Evolutionary conservation across 2,888 invertebrate genomes (phyloP), one percentile per base, ranked within the genome.

Genomic region (Ceriagrion tenellum): DNA sequence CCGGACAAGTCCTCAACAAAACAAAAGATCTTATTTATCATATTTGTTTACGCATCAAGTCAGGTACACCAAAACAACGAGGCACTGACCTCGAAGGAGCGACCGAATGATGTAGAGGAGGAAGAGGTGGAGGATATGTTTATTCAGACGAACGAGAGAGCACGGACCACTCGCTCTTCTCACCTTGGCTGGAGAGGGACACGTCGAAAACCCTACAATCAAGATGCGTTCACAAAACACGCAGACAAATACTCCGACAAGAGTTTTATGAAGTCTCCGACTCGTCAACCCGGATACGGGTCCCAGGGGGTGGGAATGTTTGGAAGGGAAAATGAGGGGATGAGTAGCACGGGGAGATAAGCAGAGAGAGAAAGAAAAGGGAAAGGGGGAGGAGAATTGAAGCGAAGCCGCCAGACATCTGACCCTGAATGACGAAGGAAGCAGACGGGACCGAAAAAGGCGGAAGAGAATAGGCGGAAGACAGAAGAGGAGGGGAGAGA

Each of bases 231-330:
- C 55, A 89, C 89, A 89, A 47, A 89, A 89, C 89, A 81, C 81
- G 81, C 81, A 81, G 89, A 89, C 89, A 89, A 89, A 89, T 89
- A 89, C 89, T n/a, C 89, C 89, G 89, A 47, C 89, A 55, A 89
- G 89, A 89, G 89, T 89, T 89, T 89, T 89, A 89, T 55, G 89
- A 89, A 89, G 89, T 89, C 89, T 89, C 47, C 89, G 81, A 81
- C 55, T 89, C 89, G 89, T 89, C 89, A 89, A 89, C 55, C 55
- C 55, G 55, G 89, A 47, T 55, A 55, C 20, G 89, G 89, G 47
- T 26, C 40, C 40, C 13, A 55, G 59, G 55, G 20, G 55, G 89
- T 89, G 89, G 89, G 89, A 55, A 47, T 88, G 26, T 55, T 89
- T n/a, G 55, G 89, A 55, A 40, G 55, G 89, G 26, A 55, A 55